Conservation (phyloP, 2,797 vertebrate genomes). For the Lateolabrax maculatus region DNA sequence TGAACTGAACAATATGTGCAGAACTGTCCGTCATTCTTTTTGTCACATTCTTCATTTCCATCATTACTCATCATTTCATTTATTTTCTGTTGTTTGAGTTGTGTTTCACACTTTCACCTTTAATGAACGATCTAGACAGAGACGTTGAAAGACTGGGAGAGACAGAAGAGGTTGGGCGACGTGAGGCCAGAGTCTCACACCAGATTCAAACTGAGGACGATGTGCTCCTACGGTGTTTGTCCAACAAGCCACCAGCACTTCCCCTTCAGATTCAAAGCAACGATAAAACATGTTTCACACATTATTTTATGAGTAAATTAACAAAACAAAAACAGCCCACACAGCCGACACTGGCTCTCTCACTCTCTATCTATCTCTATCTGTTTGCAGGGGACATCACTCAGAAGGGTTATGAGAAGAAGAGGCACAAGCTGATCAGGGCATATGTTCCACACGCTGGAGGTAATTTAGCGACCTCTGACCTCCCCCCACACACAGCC, state of each 20-base stretch:
- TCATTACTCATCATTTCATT: slow-evolving; percentile 31
- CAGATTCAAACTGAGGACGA: background rate
- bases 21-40: too few species aligned
- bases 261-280: background rate
- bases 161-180: slow-evolving; percentile 51
- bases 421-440: slow-evolving; percentile 96
- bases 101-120: slow-evolving; percentile 38
- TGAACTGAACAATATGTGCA: background rate
- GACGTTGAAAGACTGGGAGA: slow-evolving; percentile 64
- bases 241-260: background rate
- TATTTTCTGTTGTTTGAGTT: slow-evolving; percentile 43
- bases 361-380: slow-evolving; percentile 73
- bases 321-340: background rate
- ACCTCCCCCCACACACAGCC: slow-evolving; percentile 41
- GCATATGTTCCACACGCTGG: slow-evolving; percentile 94
- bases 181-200: background rate
- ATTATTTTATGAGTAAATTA: fast-evolving
- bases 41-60: slow-evolving; percentile 9
- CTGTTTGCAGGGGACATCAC: slow-evolving; percentile 95
- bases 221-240: background rate
- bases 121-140: slow-evolving; percentile 46
- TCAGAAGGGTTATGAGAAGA: slow-evolving; percentile 99
- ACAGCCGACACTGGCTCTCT: slow-evolving; percentile 60
- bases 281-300: background rate
- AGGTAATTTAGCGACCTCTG: slow-evolving; percentile 87